These are phyloP conservation scores for Conus canariensis DNA, from an alignment of 2,888 invertebrate genomes.

Conservation along the genomic window DNA sequence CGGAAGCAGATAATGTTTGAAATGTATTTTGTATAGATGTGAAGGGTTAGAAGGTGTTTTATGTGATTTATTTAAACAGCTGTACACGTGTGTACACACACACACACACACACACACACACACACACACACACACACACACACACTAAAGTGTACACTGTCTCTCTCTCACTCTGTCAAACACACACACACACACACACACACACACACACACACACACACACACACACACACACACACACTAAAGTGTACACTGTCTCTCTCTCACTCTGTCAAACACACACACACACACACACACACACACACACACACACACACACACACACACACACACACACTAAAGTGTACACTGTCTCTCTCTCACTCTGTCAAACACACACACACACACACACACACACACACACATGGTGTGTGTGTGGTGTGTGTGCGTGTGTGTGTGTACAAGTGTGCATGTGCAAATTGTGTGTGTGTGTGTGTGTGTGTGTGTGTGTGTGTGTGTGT, in stretches of 20 bases:
- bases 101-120: constrained; percentile 1
- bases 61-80: too few relatives aligned
- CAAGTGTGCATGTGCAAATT: background rate
- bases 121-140: constrained; percentile 12
- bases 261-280: too few relatives aligned
- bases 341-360: too few relatives aligned
- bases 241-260: too few relatives aligned
- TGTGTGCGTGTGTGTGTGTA: background rate
- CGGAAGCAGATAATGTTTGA: too few relatives aligned
- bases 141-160: background rate
- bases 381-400: too few relatives aligned
- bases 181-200: background rate
- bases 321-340: too few relatives aligned
- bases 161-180: constrained; percentile 10
- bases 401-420: too few relatives aligned
- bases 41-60: background rate
- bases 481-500: constrained; percentile 6
- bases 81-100: background rate
- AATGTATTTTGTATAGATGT: background rate
- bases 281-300: constrained; percentile 5
- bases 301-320: constrained; percentile 2
- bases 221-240: background rate
- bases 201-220: background rate
- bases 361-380: too few relatives aligned
- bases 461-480: constrained; percentile 1